Conservation (phyloP, 2,113 vertebrate species). For the Nanorana parkeri region DNA sequence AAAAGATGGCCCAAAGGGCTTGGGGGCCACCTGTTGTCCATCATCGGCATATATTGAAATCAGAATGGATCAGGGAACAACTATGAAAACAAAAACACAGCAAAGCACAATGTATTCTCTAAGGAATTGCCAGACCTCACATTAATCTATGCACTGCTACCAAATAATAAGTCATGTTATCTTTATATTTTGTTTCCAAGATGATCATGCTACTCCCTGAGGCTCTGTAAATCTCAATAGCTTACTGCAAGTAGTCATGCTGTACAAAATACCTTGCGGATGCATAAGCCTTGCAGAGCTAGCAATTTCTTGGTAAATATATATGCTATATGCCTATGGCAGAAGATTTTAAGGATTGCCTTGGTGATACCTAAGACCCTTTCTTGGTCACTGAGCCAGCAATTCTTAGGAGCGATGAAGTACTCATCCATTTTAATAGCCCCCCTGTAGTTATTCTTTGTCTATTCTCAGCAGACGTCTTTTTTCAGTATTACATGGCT, state of each 20-base stretch:
- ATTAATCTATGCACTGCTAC: neutral
- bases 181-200: conserved; percentile 33
- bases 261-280: conserved; percentile 20
- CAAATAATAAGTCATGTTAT: conserved; percentile 20
- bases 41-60: neutral
- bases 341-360: conserved; percentile 22
- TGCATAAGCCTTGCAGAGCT: conserved; percentile 20
- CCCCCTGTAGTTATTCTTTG: conserved; percentile 29
- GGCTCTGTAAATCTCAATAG: conserved; percentile 33
- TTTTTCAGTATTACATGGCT: conserved; percentile 35
- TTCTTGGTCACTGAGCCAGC: conserved; percentile 10
- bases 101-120: conserved; percentile 18
- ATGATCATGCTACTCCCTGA: conserved; percentile 31
- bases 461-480: conserved; percentile 36
- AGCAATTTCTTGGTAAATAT: conserved; percentile 38
- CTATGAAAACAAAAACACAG: neutral
- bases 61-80: neutral
- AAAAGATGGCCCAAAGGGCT: neutral
- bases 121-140: conserved; percentile 7
- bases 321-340: conserved; percentile 20
- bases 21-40: neutral
- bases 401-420: conserved; percentile 33
- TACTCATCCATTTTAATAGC: conserved; percentile 54
- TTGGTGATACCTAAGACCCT: conserved; percentile 18
- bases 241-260: conserved; percentile 16